These are phyloP conservation scores for Lomographa bimaculata DNA, from an alignment of 2,888 invertebrate genomes.

Conservation along the genomic window DNA sequence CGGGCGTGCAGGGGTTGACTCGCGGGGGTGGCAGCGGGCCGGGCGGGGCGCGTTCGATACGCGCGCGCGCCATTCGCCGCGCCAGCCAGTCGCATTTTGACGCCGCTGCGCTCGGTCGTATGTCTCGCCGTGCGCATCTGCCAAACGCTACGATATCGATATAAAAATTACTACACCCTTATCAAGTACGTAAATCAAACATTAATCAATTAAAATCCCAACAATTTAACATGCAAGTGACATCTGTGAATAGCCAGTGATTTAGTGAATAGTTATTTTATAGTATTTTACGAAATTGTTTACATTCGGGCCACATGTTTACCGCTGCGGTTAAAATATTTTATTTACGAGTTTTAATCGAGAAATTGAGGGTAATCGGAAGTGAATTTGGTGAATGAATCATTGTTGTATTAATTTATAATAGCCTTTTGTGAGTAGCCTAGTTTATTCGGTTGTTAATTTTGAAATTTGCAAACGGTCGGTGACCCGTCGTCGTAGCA, in stretches of 20 bases:
- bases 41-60: slow-evolving; percentile 74
- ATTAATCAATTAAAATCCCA: slow-evolving; percentile 16
- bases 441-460: slow-evolving; percentile 2
- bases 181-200: slow-evolving; percentile 63
- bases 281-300: slow-evolving; percentile 56
- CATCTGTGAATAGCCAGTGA: slow-evolving; percentile 19
- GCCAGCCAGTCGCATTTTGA: slow-evolving; percentile 69
- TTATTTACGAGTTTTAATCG: slow-evolving; percentile 15
- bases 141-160: slow-evolving; percentile 72
- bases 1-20: slow-evolving; percentile 59
- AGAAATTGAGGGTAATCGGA: slow-evolving; percentile 13
- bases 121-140: slow-evolving; percentile 54
- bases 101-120: slow-evolving; percentile 54
- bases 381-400: slow-evolving; percentile 8
- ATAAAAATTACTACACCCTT: slow-evolving; percentile 51
- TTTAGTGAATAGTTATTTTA: slow-evolving; percentile 30
- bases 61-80: slow-evolving; percentile 70
- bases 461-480: slow-evolving; percentile 14
- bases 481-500: slow-evolving; percentile 1
- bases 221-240: slow-evolving; percentile 7
- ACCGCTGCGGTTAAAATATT: slow-evolving; percentile 42
- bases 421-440: slow-evolving; percentile 4
- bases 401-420: slow-evolving; percentile 1
- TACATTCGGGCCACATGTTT: slow-evolving; percentile 71
- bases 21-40: slow-evolving; percentile 64